Evolutionary conservation across 2,888 invertebrate species (phyloP), one percentile per base, ranked within the genome.

Genomic region (Drosophila recens): DNA sequence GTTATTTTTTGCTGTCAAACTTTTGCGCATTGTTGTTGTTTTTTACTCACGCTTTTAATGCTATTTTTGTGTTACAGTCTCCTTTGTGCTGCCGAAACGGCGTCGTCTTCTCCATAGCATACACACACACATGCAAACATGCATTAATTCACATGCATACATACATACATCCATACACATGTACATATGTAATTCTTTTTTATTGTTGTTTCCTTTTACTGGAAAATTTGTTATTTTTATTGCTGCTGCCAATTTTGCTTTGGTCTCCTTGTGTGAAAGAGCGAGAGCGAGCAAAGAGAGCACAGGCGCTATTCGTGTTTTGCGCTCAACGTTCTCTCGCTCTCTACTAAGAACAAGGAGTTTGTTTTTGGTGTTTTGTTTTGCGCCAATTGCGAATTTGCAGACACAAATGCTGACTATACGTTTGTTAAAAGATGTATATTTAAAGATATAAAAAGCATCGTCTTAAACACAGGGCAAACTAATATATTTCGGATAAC

Each of bases 141-240:
- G 15, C 11, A 17, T 48, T 36, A 11, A 36, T 48, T n/a, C 64
- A 13, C 33, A 27, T 38, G 2, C 20, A 33, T 45, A 36, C 30
- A 30, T 15, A 20, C 42, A 42, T 23, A 3, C 23, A 23, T 23
- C n/a, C 42, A 42, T 23, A 3, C 23, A 23, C 4, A 23, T 45
- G 15, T 45, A n/a, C n/a, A n/a, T n/a, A 36, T 62, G 56, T 78
- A 66, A 61, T 67, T 62, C 66, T 51, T 52, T 71, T 74, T 74
- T 75, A 62, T 78, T 82, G 62, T 75, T 76, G 67, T 56, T 82
- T 76, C 72, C 73, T 64, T 77, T 80, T 80, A 53, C 69, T 77
- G 67, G 69, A 67, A 79, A 80, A 82, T 80, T 80, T 82, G 65
- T 66, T 77, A 73, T 79, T 76, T 82, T 84, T 83, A 57, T 84